phyloP scores from a whole-genome alignment of 35 echinoderm and acorn worm genomes.

The Apostichopus japonicus region DNA sequence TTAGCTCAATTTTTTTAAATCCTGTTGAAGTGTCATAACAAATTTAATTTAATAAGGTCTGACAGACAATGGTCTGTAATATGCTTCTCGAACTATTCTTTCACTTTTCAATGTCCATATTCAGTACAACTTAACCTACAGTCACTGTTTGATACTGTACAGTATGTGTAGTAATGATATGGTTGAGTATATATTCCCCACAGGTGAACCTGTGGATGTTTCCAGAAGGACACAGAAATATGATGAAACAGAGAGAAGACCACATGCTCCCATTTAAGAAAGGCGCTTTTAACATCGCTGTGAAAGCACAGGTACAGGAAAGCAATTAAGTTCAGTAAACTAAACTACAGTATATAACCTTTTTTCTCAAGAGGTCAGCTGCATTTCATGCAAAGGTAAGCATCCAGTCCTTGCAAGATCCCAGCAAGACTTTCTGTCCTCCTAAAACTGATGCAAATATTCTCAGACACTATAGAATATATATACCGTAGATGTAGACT shows the following conservation, averaged over 20 bases:
- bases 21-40: too few species aligned
- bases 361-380: not conserved
- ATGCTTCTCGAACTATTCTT: too few species aligned
- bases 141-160: too few species aligned
- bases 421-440: not conserved
- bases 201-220: conserved; percentile 82
- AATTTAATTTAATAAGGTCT: too few species aligned
- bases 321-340: too few species aligned
- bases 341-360: not conserved
- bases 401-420: not conserved
- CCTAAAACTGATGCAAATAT: too few species aligned
- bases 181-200: not conserved
- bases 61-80: too few species aligned
- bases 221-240: conserved; percentile 76
- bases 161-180: not conserved
- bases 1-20: too few species aligned
- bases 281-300: conserved; percentile 84
- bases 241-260: conserved; percentile 50
- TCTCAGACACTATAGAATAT: too few species aligned
- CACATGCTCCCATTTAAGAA: conserved; percentile 87
- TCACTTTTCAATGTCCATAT: too few species aligned
- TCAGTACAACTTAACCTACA: too few species aligned
- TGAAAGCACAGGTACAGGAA: conserved; percentile 70
- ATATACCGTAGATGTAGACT: too few species aligned
- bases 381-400: not conserved